Conservation (phyloP, 2,113 vertebrate species). For the Arenaria interpres region DNA sequence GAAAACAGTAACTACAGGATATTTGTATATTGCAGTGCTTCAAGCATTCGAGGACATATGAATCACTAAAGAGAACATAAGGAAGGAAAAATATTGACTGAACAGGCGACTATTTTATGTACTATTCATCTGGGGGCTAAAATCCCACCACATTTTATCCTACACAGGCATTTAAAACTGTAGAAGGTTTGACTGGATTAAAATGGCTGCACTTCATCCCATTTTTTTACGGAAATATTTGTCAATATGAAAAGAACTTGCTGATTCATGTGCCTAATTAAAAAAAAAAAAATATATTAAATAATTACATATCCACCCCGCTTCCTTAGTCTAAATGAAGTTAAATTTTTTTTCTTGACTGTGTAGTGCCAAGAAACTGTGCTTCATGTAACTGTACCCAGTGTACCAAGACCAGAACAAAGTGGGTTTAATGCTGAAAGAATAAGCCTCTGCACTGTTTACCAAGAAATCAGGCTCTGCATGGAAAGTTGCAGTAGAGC, state of each 20-base stretch:
- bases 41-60: background rate
- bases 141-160: background rate
- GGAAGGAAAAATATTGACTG: background rate
- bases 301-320: accelerated
- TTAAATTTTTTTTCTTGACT: background rate
- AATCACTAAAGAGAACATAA: background rate
- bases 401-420: background rate
- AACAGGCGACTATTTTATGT: background rate
- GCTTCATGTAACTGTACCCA: background rate
- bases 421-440: background rate
- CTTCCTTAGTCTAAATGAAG: background rate
- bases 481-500: background rate
- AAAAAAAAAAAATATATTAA: background rate
- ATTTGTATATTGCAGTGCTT: background rate
- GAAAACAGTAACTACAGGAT: background rate
- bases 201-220: background rate
- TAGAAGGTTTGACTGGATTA: background rate
- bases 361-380: background rate
- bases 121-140: background rate
- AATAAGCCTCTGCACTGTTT: background rate
- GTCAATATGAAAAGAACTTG: background rate
- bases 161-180: background rate
- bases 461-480: background rate
- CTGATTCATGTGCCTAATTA: background rate
- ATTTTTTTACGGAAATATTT: background rate